Percentiles rank a stretch among this genome's conserved stretches.
Conservation (phyloP, 1,140 invertebrate genomes). For the Rhizoglyphus robini region DNA sequence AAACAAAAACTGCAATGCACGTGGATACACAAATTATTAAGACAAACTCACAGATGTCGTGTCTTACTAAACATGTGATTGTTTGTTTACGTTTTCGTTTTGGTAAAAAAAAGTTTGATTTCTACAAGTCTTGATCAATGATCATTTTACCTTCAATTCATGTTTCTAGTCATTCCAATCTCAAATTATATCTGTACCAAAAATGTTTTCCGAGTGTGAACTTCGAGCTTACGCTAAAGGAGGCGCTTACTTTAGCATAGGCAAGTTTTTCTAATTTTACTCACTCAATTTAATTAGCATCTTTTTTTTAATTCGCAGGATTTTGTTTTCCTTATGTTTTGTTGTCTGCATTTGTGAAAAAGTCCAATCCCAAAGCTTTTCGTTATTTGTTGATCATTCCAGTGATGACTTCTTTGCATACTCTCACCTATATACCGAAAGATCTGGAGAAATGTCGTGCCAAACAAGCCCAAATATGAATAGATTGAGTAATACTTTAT, state of each 20-base stretch:
- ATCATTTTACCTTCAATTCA: too few relatives aligned
- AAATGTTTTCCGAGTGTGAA: slow-evolving; percentile 10
- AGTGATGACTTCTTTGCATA: not conserved
- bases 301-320: not conserved
- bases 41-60: not conserved
- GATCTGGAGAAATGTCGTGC: slow-evolving; percentile 2
- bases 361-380: slow-evolving; percentile 2
- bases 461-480: not conserved
- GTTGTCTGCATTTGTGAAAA: not conserved
- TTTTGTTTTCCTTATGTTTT: not conserved
- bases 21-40: slow-evolving; percentile 1
- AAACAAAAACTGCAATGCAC: not conserved
- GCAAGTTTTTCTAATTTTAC: not conserved
- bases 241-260: not conserved
- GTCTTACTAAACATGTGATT: not conserved
- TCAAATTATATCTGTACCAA: too few relatives aligned
- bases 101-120: too few relatives aligned
- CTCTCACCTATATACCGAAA: slow-evolving; percentile 3
- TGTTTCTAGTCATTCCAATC: too few relatives aligned
- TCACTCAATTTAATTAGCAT: not conserved
- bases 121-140: too few relatives aligned
- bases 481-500: not conserved
- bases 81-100: not conserved
- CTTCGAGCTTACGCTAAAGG: not conserved
- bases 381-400: slow-evolving; percentile 11